Percentiles rank a stretch among this genome's conserved stretches.
phyloP scores from a whole-genome alignment of 2,888 invertebrate species.

The Gortyna flavago region DNA sequence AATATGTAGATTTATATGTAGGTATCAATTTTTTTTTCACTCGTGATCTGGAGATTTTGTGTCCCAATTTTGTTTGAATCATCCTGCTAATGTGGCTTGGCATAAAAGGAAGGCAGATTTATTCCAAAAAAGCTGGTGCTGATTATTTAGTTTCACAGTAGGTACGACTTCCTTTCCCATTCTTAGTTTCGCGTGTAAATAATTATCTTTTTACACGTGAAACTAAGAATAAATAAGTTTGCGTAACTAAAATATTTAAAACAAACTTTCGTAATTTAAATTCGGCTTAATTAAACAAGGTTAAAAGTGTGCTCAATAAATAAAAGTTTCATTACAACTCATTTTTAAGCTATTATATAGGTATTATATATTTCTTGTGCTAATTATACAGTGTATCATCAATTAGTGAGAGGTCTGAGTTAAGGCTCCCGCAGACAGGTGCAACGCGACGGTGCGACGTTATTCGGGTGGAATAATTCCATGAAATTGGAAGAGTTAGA shows the following conservation, averaged over 20 bases:
- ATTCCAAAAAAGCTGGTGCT: not conserved
- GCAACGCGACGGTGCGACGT: no score
- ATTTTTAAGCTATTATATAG: no score
- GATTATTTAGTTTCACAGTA: not conserved
- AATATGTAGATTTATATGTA: conserved; percentile 55
- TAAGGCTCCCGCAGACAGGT: no score
- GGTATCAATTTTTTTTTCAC: conserved; percentile 48
- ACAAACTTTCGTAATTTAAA: not conserved
- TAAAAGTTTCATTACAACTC: not conserved
- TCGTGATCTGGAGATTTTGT: conserved; percentile 24
- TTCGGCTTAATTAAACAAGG: not conserved
- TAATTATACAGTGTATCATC: not conserved
- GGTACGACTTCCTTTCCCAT: not conserved
- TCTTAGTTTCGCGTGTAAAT: no score
- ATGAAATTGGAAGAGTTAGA: no score
- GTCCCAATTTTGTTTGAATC: conserved; percentile 24
- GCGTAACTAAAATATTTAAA: no score
- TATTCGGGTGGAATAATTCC: no score
- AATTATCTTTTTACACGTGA: rapidly evolving
- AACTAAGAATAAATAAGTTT: not conserved
- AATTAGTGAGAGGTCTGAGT: not conserved
- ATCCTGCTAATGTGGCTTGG: not conserved
- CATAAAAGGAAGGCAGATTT: not conserved
- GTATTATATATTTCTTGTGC: no score
- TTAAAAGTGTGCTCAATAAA: not conserved